Conservation (phyloP, 2,113 vertebrate species). For the Lampris incognitus region DNA sequence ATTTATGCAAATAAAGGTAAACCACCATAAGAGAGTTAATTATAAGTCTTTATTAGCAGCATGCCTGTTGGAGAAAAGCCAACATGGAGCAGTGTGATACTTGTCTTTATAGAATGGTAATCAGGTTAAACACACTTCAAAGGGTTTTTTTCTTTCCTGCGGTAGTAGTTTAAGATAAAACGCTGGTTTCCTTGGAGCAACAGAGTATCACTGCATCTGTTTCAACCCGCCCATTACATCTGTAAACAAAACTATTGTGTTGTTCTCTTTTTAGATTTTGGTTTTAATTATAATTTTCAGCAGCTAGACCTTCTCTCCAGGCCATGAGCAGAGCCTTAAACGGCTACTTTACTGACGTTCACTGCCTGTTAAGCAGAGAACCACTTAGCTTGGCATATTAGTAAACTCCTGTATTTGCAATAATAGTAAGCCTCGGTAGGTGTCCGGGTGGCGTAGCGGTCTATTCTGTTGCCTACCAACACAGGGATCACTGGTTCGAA, state of each 20-base stretch:
- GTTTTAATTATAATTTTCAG: constrained; percentile 85
- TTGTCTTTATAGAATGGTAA: neutral
- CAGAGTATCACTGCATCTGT: neutral
- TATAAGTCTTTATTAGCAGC: neutral
- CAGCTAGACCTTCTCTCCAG: constrained; percentile 76
- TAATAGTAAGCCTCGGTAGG: too few species aligned
- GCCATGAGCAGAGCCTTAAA: neutral
- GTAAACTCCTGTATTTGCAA: too few species aligned
- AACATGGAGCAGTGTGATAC: neutral
- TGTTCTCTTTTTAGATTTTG: constrained; percentile 65
- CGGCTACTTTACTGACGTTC: too few species aligned
- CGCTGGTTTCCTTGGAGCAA: neutral
- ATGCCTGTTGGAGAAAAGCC: neutral
- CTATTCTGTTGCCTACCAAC: too few species aligned
- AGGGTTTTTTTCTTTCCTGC: neutral
- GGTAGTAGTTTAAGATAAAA: neutral
- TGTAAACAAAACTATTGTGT: constrained; percentile 38
- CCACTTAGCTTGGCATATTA: neutral
- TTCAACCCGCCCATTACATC: neutral
- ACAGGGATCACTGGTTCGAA: too few species aligned
- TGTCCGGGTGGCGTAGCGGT: too few species aligned
- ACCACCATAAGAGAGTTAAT: neutral
- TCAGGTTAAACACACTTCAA: neutral
- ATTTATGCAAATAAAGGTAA: neutral
- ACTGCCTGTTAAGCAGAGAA: too few species aligned